A percentile compares a stretch with the other conserved stretches of the same genome.
phyloP scores from a whole-genome alignment of 2,888 invertebrate genomes.

The Tetramorium bicarinatum region DNA sequence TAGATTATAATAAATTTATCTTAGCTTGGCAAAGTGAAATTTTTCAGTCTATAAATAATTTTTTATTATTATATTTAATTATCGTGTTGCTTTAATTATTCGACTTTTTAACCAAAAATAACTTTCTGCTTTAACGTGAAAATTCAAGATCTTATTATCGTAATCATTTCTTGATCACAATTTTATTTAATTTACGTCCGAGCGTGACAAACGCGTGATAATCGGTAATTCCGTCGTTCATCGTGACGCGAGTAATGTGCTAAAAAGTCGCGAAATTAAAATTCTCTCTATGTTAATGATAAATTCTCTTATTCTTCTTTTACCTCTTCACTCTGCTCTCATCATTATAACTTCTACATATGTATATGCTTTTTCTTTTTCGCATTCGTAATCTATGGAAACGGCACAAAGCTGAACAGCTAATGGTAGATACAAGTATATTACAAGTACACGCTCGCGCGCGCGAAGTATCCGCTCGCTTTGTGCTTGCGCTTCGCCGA shows the following conservation, averaged over 20 bases:
- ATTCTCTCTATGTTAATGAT: slow-evolving; percentile 54
- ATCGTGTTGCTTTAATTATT: slow-evolving; percentile 2
- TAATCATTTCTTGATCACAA: background rate
- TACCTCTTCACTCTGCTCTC: slow-evolving; percentile 24
- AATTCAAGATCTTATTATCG: background rate
- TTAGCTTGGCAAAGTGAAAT: background rate
- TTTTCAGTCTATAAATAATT: slow-evolving; percentile 1
- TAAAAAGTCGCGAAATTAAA: slow-evolving; percentile 64
- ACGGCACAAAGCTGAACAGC: slow-evolving; percentile 86
- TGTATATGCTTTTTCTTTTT: slow-evolving; percentile 64
- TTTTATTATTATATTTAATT: background rate
- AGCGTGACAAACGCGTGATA: slow-evolving; percentile 43
- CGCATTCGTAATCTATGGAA: slow-evolving; percentile 79
- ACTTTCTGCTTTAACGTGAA: slow-evolving; percentile 1
- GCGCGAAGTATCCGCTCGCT: slow-evolving; percentile 68
- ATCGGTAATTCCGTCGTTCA: slow-evolving; percentile 51
- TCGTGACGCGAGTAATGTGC: slow-evolving; percentile 58
- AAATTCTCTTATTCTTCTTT: slow-evolving; percentile 39
- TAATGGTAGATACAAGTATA: slow-evolving; percentile 84
- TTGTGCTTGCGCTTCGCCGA: slow-evolving; percentile 59
- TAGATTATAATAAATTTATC: background rate
- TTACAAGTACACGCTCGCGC: slow-evolving; percentile 82
- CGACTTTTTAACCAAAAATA: background rate
- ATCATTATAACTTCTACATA: slow-evolving; percentile 67
- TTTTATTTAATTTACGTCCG: slow-evolving; percentile 6